Evolutionary conservation across 2,888 invertebrate species (phyloP), one percentile per base, ranked within the genome.

Genomic region (Artemia sinica): DNA sequence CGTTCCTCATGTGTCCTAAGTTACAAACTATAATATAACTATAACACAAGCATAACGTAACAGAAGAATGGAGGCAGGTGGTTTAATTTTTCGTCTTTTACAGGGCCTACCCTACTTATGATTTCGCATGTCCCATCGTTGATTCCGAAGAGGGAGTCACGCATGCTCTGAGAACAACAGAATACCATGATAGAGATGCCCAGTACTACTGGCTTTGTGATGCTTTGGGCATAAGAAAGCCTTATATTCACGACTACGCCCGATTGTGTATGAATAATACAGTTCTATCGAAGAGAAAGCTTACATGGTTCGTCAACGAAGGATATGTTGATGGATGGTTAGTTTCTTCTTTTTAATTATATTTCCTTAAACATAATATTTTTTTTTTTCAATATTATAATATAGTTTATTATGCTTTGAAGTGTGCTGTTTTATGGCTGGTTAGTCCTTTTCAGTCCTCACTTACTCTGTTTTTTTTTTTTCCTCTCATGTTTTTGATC

Each of bases 61-160:
- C 28, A 28, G 28, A 4, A 28, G 28, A 28, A 28, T 28, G 28
- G 28, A 28, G 28, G 28, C 28, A 28, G 28, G 28, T 28, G 28
- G 28, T 28, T 4, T 68, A 51, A 70, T 58, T 48, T 70, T 68
- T 72, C 71, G 69, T 72, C 73, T 72, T 72, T 78, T 79, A 28
- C 78, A 94, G 94, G 76, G 96, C 95, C 0, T 99, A 99, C 79
- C 98, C 98, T 41, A 99, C 98, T 0, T 99, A 99, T 76, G 98
- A 99, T 80, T 99, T 99, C 81, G 96, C 98, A 1, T 99, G 98
- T 77, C 98, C 98, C 0, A 95, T 99, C 76, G 97, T 99, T 67
- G 98, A 99, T 79, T 88, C 94, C 14, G 83, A 96, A 67, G 98
- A 99, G 81, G 88, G 90, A 69, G 95, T 99, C 18, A 99, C 98